Percentiles rank a stretch among this genome's conserved stretches.
These are phyloP conservation scores for Nannoperca australis DNA, from an alignment of 2,797 vertebrate species.

Conservation along the genomic window DNA sequence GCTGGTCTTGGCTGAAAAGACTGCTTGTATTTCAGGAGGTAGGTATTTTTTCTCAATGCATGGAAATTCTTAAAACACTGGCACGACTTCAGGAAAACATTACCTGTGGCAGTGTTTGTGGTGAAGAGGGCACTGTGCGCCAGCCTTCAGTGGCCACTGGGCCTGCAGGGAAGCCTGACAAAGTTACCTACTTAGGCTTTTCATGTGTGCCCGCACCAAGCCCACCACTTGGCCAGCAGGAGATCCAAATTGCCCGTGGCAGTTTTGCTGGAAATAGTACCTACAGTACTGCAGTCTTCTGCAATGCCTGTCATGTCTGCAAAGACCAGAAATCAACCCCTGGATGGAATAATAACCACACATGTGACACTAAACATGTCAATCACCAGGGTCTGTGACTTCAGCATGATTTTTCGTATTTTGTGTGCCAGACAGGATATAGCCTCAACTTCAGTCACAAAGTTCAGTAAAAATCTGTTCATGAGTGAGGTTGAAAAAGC, in stretches of 20 bases:
- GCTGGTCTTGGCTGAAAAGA: conserved; percentile 80
- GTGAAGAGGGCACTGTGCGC: conserved; percentile 77
- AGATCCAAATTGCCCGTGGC: conserved; percentile 79
- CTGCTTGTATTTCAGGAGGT: conserved; percentile 81
- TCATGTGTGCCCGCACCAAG: conserved; percentile 66
- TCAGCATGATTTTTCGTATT: conserved; percentile 30
- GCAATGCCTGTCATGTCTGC: conserved; percentile 71
- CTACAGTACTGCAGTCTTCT: conserved; percentile 58
- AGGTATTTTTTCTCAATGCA: conserved; percentile 76
- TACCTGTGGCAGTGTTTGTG: conserved; percentile 83
- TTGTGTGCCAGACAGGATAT: conserved; percentile 18
- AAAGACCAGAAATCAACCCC: conserved; percentile 65
- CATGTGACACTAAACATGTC: conserved; percentile 72
- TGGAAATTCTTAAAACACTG: conserved; percentile 85
- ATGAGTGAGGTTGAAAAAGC: conserved; percentile 11
- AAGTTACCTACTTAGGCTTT: conserved; percentile 77
- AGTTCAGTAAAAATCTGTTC: conserved; percentile 29
- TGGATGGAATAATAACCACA: conserved; percentile 63
- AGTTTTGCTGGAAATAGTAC: conserved; percentile 76
- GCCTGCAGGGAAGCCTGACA: conserved; percentile 75
- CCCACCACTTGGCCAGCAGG: conserved; percentile 56
- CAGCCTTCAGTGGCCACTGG: conserved; percentile 75
- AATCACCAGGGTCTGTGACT: conserved; percentile 57
- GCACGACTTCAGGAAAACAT: conserved; percentile 84
- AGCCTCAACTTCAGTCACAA: conserved; percentile 16